These are phyloP conservation scores for Ochotona princeps DNA, from an alignment of 2,113 vertebrate species.

Conservation along the genomic window DNA sequence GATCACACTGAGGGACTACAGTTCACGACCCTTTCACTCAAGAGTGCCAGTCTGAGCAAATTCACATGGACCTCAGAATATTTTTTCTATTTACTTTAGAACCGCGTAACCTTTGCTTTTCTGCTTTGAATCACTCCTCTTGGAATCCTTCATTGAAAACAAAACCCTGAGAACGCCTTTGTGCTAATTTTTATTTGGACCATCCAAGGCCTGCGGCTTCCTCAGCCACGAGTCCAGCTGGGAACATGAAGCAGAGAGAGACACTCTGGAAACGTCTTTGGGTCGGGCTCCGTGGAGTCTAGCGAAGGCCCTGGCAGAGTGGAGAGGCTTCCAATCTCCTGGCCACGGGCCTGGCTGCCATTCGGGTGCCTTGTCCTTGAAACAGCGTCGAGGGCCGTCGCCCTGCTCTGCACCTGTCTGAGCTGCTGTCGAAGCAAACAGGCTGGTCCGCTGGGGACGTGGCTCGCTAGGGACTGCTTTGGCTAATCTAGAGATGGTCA, in stretches of 20 bases:
- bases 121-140: not conserved
- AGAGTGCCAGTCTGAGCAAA: not conserved
- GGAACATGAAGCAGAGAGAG: not conserved
- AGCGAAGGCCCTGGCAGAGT: not conserved
- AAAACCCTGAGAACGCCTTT: not conserved
- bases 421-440: not conserved
- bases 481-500: not conserved
- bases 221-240: not conserved
- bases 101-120: not conserved
- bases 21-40: not conserved
- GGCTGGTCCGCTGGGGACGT: not conserved
- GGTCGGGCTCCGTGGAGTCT: too few species aligned
- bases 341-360: fast-evolving
- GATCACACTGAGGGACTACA: not conserved
- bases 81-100: not conserved
- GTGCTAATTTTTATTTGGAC: not conserved
- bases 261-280: not conserved
- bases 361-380: not conserved
- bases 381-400: not conserved
- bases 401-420: fast-evolving
- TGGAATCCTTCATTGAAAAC: not conserved
- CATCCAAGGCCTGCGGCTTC: not conserved
- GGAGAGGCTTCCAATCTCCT: fast-evolving
- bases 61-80: not conserved
- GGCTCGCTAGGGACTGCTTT: not conserved